Percentiles rank a stretch among this genome's conserved stretches.
These are phyloP conservation scores for Oreochromis spilurus DNA, from an alignment of 2,113 vertebrate genomes.

Conservation along the genomic window DNA sequence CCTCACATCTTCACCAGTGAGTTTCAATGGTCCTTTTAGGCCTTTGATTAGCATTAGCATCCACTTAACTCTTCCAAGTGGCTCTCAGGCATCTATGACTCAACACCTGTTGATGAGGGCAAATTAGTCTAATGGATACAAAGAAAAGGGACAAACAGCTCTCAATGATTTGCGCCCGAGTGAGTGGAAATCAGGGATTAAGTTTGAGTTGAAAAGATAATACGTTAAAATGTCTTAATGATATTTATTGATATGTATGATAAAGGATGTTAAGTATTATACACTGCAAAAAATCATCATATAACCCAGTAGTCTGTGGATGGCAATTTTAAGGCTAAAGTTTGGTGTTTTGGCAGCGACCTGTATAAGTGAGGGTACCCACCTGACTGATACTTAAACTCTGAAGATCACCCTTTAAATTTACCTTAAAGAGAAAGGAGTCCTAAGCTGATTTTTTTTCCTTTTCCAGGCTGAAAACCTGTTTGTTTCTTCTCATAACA, in stretches of 20 bases:
- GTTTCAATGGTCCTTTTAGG: slow-evolving; percentile 28
- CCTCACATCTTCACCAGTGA: slow-evolving; percentile 10
- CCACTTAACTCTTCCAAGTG: slow-evolving; percentile 47
- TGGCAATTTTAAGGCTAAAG: neutral
- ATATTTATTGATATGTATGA: neutral
- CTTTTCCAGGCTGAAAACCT: neutral
- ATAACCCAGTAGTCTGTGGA: neutral
- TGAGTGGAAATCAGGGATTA: neutral
- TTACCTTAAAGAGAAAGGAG: neutral
- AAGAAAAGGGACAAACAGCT: slow-evolving; percentile 4
- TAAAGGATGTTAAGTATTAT: neutral
- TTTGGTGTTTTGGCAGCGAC: neutral
- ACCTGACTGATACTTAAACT: neutral
- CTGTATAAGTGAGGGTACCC: neutral
- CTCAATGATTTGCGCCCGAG: neutral
- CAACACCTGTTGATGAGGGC: slow-evolving; percentile 33
- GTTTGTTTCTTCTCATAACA: neutral
- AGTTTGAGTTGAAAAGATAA: neutral
- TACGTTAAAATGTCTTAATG: neutral
- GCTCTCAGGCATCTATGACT: slow-evolving; percentile 30
- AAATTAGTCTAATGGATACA: slow-evolving; percentile 44
- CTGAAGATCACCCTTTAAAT: neutral
- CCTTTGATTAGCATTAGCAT: slow-evolving; percentile 53
- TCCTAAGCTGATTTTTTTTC: neutral
- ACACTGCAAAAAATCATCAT: neutral